Conservation (phyloP, 2,888 invertebrate species). For the Metacarcinus magister region DNA sequence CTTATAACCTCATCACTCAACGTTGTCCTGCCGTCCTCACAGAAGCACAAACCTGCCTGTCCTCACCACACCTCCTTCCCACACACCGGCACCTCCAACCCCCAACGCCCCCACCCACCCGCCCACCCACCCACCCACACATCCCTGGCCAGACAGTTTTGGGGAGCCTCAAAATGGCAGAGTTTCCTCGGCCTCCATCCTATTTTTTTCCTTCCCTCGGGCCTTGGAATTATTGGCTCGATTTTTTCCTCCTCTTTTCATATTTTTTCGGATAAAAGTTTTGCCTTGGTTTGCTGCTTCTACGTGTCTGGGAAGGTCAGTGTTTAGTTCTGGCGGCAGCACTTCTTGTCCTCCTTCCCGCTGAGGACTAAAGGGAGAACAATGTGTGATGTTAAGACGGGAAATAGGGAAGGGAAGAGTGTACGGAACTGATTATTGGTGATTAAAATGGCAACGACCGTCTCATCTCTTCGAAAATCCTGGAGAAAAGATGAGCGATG, state of each 20-base stretch:
- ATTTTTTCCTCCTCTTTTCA: conserved; percentile 67
- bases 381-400: conserved; percentile 33
- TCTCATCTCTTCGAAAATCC: conserved; percentile 63
- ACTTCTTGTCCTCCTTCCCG: background rate
- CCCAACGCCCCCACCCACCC: background rate
- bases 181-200: conserved; percentile 74
- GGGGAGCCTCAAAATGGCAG: conserved; percentile 74
- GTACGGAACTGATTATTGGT: conserved; percentile 67
- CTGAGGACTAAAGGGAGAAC: background rate
- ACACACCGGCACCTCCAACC: conserved; percentile 21
- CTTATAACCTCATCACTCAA: background rate
- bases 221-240: conserved; percentile 74
- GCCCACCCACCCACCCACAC: background rate
- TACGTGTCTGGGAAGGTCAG: background rate
- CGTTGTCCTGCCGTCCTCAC: background rate
- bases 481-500: conserved; percentile 71
- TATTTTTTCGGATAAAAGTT: conserved; percentile 72
- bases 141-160: background rate
- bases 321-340: background rate
- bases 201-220: conserved; percentile 71
- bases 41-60: background rate
- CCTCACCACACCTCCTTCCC: conserved; percentile 9
- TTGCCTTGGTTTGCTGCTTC: conserved; percentile 45
- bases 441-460: conserved; percentile 74
- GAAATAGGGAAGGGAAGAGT: conserved; percentile 20